phyloP scores from a whole-genome alignment of 2,888 invertebrate species.

The Alcis repandata region DNA sequence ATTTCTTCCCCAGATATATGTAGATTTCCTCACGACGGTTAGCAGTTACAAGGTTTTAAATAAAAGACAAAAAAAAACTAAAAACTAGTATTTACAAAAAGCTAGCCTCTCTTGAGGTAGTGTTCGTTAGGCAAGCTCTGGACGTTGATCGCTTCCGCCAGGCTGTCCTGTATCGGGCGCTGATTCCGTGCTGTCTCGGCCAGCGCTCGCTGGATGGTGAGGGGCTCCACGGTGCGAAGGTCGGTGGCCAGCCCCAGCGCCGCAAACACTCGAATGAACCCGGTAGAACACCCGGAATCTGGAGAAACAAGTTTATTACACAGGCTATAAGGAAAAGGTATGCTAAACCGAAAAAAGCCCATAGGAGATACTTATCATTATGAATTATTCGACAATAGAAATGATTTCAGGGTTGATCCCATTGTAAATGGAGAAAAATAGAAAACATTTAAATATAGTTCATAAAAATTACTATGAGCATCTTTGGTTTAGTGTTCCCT shows the following conservation, averaged over 20 bases:
- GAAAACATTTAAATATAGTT: no score
- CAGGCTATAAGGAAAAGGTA: no score
- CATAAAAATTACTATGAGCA: no score
- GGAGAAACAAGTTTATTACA: constrained; percentile 20
- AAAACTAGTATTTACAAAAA: background rate
- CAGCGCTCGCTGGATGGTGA: constrained; percentile 88
- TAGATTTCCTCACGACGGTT: no score
- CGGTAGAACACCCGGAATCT: constrained; percentile 88
- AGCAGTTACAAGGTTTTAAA: background rate
- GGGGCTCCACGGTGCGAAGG: constrained; percentile 88
- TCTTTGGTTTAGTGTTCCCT: no score
- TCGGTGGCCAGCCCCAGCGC: constrained; percentile 89
- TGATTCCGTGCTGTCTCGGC: constrained; percentile 86
- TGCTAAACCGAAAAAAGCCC: no score
- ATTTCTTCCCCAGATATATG: no score
- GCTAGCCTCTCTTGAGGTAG: constrained; percentile 73
- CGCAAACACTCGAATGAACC: constrained; percentile 90
- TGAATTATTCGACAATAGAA: no score
- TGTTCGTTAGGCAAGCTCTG: constrained; percentile 79
- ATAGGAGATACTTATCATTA: no score
- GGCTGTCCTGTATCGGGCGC: constrained; percentile 84
- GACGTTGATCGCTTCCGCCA: constrained; percentile 79
- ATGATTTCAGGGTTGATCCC: no score
- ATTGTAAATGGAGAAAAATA: no score
- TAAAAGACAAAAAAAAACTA: background rate